Evolutionary conservation across 2,113 vertebrate species (phyloP).

Genomic region (Crotalus tigris): DNA sequence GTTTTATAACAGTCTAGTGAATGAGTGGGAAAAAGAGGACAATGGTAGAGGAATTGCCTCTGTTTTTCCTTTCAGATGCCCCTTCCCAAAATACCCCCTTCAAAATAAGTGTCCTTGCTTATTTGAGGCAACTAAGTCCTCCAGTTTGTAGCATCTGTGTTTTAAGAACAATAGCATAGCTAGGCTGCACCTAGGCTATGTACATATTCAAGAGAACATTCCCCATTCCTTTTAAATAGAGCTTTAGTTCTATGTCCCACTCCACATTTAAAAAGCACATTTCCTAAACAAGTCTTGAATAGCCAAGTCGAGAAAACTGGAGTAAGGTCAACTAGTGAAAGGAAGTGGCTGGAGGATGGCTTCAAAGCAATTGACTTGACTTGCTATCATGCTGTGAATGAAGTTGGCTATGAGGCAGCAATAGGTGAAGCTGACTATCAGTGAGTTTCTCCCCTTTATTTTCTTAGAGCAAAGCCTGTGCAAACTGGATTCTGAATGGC

Average conservation of each 20-base stretch:
- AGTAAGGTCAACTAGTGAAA: not conserved
- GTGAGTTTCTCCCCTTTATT: not conserved
- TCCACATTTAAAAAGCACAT: not conserved
- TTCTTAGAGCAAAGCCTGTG: not conserved
- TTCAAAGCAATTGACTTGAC: not conserved
- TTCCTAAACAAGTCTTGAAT: not conserved
- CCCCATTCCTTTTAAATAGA: not conserved
- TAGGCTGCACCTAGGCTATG: not conserved
- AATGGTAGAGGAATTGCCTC: not conserved
- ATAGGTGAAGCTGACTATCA: not conserved
- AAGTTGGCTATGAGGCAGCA: not conserved
- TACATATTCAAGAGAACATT: not conserved
- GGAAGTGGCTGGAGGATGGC: not conserved
- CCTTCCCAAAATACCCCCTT: not conserved
- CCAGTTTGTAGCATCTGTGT: not conserved
- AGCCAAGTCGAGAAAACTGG: not conserved
- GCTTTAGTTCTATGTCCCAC: not conserved
- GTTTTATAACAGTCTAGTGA: not conserved
- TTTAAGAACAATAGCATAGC: not conserved
- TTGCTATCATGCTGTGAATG: not conserved
- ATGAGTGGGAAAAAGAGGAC: not conserved
- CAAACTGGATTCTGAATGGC: not conserved
- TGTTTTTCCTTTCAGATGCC: not conserved
- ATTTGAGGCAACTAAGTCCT: not conserved
- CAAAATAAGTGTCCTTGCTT: not conserved